Evolutionary conservation across 2,113 vertebrate genomes (phyloP), one percentile per base, ranked within the genome.

Genomic region (Rhinichthys klamathensis): DNA sequence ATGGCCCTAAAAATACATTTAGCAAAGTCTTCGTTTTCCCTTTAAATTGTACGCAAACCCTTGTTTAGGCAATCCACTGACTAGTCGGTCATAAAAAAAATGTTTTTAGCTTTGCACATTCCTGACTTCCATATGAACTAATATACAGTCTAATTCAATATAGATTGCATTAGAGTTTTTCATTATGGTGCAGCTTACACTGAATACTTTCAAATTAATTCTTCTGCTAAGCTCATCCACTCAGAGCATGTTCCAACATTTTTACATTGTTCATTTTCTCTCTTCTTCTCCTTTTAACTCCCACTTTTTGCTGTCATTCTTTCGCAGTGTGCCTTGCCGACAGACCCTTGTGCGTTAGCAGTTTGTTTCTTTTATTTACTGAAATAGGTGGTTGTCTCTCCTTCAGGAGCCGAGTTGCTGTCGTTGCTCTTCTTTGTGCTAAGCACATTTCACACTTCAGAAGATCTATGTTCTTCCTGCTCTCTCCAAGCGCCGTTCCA

Each of bases 311-410:
- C 70, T 56, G 25, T 86, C 25, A 67, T 86, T 18, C 60, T 86
- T 90, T 86, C 75, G 72, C 85, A 87, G 63, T 10, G 51, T 0
- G 16, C 60, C 60, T 83, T 61, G 75, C 27, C 82, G 72, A 74
- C 72, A 88, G 46, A 82, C 38, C 30, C 80, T 82, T 76, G 35
- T 18, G 23, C 0, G 4, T 51, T 23, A 23, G 15, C 46, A 11
- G 30, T 49, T 85, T 87, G 30, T 54, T 16, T 25, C 27, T 56
- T 90, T 84, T 63, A 70, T 84, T 85, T 82, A 82, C 63, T 54
- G 18, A 16, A 15, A 21, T 58, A 51, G 80, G 27, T 44, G 6
- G 54, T 65, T 84, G 41, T 74, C 16, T 83, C 56, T 70, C 32
- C 63, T 85, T 79, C 23, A n/a, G 35, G 54, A 46, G 27, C 41